Percentiles rank a stretch among this genome's conserved stretches.
Evolutionary conservation across 2,797 vertebrate genomes (phyloP).

Genomic region (Leucoraja ocellata): DNA sequence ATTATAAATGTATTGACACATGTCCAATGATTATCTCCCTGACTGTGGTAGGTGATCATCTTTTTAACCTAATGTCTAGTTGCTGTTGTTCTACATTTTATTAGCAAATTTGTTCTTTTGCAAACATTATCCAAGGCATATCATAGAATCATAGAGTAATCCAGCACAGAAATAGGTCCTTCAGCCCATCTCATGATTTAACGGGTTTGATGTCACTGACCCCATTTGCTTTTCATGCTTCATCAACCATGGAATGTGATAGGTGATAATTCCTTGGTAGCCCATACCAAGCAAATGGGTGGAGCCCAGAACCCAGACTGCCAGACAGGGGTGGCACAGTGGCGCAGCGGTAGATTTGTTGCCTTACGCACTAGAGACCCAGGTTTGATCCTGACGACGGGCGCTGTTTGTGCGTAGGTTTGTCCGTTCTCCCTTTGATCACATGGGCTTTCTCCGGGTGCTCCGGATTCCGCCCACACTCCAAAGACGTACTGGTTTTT

Average conservation of each 20-base stretch:
- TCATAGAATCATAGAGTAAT: too few species aligned
- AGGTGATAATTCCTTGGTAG: not conserved
- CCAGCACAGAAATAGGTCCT: too few species aligned
- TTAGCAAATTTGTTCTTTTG: conserved; percentile 2
- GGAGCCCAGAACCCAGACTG: not conserved
- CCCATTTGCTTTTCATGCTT: not conserved
- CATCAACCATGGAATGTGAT: not conserved
- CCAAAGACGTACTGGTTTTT: too few species aligned
- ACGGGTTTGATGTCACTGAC: not conserved
- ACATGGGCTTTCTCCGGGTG: too few species aligned
- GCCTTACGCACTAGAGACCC: too few species aligned
- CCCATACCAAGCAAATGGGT: not conserved
- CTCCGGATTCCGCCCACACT: too few species aligned
- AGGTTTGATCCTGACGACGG: too few species aligned
- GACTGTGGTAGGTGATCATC: conserved; percentile 43
- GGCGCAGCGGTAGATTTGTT: too few species aligned
- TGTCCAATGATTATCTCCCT: conserved; percentile 43
- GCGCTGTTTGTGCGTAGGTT: too few species aligned
- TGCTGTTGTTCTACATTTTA: not conserved
- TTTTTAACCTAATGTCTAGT: not conserved
- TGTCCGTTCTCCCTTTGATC: too few species aligned
- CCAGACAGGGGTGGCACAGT: too few species aligned
- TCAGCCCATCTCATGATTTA: not conserved
- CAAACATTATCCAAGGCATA: not conserved
- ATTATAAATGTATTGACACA: not conserved